Evolutionary conservation across 2,797 vertebrate species (phyloP).

Genomic region (Poecile montanus): DNA sequence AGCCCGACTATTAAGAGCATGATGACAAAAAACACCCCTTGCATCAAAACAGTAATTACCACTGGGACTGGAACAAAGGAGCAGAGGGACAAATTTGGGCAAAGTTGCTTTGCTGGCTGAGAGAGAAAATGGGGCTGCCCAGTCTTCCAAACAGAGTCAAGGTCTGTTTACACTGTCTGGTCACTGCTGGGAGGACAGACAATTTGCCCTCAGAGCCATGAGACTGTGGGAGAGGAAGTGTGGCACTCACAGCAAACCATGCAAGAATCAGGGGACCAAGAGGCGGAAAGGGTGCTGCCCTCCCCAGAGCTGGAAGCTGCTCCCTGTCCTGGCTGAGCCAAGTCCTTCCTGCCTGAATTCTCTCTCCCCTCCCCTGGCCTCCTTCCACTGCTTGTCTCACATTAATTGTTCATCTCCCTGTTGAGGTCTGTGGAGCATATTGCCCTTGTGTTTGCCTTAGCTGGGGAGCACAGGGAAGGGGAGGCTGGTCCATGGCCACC

Average conservation of each 20-base stretch:
- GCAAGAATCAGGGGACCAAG: neutral
- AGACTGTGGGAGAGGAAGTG: neutral
- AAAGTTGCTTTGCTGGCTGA: neutral
- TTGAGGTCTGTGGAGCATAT: neutral
- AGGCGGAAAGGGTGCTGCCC: neutral
- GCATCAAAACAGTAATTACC: slow-evolving; percentile 11
- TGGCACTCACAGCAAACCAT: neutral
- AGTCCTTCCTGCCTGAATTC: neutral
- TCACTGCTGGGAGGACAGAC: neutral
- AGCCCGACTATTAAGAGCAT: neutral
- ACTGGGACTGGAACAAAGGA: slow-evolving; percentile 6
- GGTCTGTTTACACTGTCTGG: neutral
- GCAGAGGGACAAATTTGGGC: neutral
- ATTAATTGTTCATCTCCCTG: neutral
- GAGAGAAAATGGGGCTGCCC: neutral
- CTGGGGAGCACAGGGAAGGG: neutral
- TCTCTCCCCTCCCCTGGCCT: neutral
- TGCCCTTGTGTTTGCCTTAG: neutral
- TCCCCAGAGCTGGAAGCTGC: neutral
- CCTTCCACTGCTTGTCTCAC: neutral
- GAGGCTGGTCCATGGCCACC: neutral
- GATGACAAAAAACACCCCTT: neutral
- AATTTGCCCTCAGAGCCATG: neutral
- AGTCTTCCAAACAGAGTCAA: neutral
- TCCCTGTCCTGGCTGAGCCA: slow-evolving; percentile 1